phyloP scores from a whole-genome alignment of 1,140 invertebrate genomes.

The Coboldia fuscipes region DNA sequence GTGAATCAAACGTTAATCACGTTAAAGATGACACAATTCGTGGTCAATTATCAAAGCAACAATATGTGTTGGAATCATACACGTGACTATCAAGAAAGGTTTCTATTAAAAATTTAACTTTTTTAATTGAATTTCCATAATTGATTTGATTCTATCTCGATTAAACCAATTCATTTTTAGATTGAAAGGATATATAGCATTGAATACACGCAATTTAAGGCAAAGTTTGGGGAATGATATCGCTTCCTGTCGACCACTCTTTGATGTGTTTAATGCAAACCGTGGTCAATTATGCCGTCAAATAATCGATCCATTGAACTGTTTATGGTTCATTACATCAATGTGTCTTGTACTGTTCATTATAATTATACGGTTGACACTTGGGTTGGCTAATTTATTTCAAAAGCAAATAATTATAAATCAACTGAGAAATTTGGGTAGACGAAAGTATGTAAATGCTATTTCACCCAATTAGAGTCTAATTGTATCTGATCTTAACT shows the following conservation, averaged over 20 bases:
- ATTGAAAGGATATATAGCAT: slow-evolving; percentile 36
- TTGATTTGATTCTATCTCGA: slow-evolving; percentile 16
- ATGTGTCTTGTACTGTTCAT: slow-evolving; percentile 20
- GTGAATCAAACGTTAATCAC: slow-evolving; percentile 50
- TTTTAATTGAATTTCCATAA: slow-evolving; percentile 2
- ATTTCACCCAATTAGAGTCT: too few species aligned
- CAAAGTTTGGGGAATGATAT: slow-evolving; percentile 33
- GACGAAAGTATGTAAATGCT: too few species aligned
- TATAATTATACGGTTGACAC: slow-evolving; percentile 18
- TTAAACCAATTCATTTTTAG: slow-evolving; percentile 36
- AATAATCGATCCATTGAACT: slow-evolving; percentile 44
- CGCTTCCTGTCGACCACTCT: slow-evolving; percentile 46
- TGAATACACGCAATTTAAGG: slow-evolving; percentile 40
- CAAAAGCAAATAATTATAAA: too few species aligned
- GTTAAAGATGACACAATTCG: slow-evolving; percentile 49
- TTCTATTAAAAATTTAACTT: too few species aligned
- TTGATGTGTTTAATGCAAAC: slow-evolving; percentile 39
- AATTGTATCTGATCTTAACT: too few species aligned
- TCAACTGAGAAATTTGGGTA: too few species aligned
- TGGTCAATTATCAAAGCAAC: slow-evolving; percentile 47
- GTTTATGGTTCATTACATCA: slow-evolving; percentile 30
- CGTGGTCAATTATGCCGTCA: slow-evolving; percentile 42
- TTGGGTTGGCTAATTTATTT: slow-evolving; percentile 6
- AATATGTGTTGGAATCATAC: slow-evolving; percentile 34
- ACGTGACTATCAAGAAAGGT: slow-evolving; percentile 16